Evolutionary conservation across 2,797 vertebrate species (phyloP).

Genomic region (Aplochiton taeniatus): DNA sequence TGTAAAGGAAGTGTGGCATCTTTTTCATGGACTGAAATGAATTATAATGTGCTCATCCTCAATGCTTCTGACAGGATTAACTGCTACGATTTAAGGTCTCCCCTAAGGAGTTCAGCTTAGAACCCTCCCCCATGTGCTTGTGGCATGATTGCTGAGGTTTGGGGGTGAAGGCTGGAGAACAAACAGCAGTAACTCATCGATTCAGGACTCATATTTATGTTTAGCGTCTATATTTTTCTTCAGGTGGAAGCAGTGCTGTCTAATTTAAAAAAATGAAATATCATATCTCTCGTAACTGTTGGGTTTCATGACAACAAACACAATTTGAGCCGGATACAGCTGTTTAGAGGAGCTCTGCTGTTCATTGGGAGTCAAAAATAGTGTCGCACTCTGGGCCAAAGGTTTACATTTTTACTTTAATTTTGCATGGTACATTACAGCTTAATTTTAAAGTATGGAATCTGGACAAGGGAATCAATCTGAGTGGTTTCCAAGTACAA

Average conservation of each 20-base stretch:
- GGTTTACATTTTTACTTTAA: too few species aligned
- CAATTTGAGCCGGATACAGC: slow-evolving; percentile 45
- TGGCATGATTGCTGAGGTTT: slow-evolving; percentile 54
- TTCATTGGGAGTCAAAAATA: slow-evolving; percentile 41
- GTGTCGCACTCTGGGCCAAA: neutral
- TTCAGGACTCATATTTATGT: slow-evolving; percentile 65
- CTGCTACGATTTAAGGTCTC: slow-evolving; percentile 56
- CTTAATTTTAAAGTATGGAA: too few species aligned
- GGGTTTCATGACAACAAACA: slow-evolving; percentile 50
- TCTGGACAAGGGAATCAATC: too few species aligned
- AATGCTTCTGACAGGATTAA: slow-evolving; percentile 75
- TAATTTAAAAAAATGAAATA: slow-evolving; percentile 55
- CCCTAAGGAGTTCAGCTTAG: slow-evolving; percentile 34
- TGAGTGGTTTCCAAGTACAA: too few species aligned
- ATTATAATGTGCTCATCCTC: slow-evolving; percentile 71
- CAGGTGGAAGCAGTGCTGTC: slow-evolving; percentile 31
- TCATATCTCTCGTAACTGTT: slow-evolving; percentile 42
- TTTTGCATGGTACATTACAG: too few species aligned
- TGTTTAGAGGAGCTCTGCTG: slow-evolving; percentile 39
- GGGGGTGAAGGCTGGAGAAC: slow-evolving; percentile 26
- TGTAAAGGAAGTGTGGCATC: slow-evolving; percentile 58
- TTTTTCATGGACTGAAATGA: slow-evolving; percentile 67
- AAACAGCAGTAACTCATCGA: slow-evolving; percentile 51
- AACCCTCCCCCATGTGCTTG: slow-evolving; percentile 16
- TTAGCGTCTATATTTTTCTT: slow-evolving; percentile 46